Percentiles rank a stretch among this genome's conserved stretches.
Conservation (phyloP, 2,797 vertebrate genomes). For the Sebastes wilsoni region DNA sequence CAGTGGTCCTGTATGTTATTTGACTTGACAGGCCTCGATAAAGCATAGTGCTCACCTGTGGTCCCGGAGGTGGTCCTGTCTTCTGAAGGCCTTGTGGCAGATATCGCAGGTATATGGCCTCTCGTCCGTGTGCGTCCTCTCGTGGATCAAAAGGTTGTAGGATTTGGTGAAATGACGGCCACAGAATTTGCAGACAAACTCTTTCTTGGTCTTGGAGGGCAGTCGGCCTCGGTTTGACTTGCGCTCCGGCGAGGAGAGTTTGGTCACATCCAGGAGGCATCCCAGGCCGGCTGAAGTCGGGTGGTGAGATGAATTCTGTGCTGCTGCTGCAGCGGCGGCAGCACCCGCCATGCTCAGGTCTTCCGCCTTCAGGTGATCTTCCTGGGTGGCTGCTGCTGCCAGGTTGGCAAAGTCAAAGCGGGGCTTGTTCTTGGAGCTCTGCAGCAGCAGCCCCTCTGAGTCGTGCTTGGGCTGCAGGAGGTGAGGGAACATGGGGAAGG, state of each 20-base stretch:
- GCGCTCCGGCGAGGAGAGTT: conserved; percentile 89
- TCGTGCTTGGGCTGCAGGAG: conserved; percentile 87
- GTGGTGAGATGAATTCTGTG: conserved; percentile 52
- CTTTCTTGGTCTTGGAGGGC: conserved; percentile 97
- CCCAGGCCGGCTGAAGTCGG: conserved; percentile 77
- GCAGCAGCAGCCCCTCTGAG: conserved; percentile 32
- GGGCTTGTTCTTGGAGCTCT: conserved; percentile 89
- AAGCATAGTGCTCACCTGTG: conserved; percentile 86
- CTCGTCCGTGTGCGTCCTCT: conserved; percentile 97
- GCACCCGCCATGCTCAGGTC: conserved; percentile 82
- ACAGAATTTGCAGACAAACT: conserved; percentile 99
- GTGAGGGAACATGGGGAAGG: conserved; percentile 91
- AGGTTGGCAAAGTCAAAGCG: conserved; percentile 98
- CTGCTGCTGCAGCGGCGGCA: background rate
- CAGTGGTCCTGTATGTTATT: background rate
- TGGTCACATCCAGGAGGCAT: conserved; percentile 91
- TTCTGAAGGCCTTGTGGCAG: conserved; percentile 98
- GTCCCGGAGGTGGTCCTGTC: conserved; percentile 97
- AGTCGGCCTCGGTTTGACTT: conserved; percentile 91
- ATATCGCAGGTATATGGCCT: conserved; percentile 97
- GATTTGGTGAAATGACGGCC: conserved; percentile 98
- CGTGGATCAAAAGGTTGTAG: conserved; percentile 97
- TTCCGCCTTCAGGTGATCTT: conserved; percentile 92
- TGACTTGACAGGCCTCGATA: background rate
- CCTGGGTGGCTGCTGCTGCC: conserved; percentile 94